Evolutionary conservation across 1,140 invertebrate genomes (phyloP).

Genomic region (Eurosta solidaginis): DNA sequence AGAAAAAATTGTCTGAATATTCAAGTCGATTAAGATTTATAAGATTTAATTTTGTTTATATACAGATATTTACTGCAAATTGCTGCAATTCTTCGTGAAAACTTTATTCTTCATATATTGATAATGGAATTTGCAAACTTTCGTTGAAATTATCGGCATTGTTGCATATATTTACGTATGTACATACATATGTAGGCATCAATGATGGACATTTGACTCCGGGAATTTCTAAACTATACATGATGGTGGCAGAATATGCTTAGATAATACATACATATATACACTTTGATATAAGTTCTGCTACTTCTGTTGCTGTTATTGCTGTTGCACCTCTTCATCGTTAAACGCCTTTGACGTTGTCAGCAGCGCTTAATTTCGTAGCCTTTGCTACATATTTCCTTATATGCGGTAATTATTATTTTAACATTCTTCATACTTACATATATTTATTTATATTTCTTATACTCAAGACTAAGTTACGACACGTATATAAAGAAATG

Average conservation of each 20-base stretch:
- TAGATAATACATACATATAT: conserved; percentile 23
- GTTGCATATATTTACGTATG: too few relatives aligned
- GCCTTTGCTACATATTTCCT: conserved; percentile 20
- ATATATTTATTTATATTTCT: not conserved
- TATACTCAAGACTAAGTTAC: too few relatives aligned
- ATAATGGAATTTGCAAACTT: not conserved
- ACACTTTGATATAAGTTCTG: conserved; percentile 5
- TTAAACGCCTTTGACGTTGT: not conserved
- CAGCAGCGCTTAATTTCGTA: conserved; percentile 3
- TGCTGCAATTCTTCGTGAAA: not conserved
- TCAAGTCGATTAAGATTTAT: not conserved
- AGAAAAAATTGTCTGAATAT: conserved; percentile 31
- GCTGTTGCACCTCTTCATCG: conserved; percentile 6
- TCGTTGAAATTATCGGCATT: not conserved
- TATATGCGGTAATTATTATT: conserved; percentile 31
- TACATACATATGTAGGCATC: not conserved
- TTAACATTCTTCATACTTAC: not conserved
- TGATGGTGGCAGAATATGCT: too few relatives aligned
- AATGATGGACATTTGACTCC: conserved; percentile 1
- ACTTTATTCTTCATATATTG: not conserved
- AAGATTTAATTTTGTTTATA: not conserved
- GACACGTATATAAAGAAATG: too few relatives aligned
- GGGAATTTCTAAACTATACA: conserved; percentile 22
- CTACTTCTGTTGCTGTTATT: not conserved
- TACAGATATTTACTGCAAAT: not conserved